Base-by-base conservation (phyloP, 1,140 invertebrate species). In the Heterodera schachtii region DNA sequence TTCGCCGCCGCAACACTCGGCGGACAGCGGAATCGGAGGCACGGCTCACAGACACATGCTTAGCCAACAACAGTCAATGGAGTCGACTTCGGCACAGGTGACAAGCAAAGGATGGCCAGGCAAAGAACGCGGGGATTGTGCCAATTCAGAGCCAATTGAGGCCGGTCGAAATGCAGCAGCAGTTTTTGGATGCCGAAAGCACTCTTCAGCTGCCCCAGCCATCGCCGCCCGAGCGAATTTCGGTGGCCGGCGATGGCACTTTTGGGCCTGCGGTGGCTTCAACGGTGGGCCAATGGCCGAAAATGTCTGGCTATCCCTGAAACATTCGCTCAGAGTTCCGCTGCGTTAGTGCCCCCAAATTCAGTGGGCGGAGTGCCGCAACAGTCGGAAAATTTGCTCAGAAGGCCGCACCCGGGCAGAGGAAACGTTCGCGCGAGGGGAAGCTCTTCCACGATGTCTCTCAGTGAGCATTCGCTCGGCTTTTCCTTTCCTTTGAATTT, bases 391-490 rank as follows among this genome's bases (percentile, higher is more conserved):
- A 64, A 21, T 64, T 78, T 78, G 31, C 77, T 78, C 57, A 44
- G 47, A 52, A 69, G n/a, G 31, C 77, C 31, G 52, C 76, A 67
- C 8, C 76, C 8, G 19, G 70, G 66, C 19, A 47, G 66, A 31
- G 77, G 11, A 31, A 78, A 78, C 60, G 46, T 47, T 69, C 77
- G 66, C 21, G 21, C 69, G 31, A 21, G 47, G 41, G 70, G 70
- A 41, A 67, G 83, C 21, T 47, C 75, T 43, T 87, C 86, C 16
- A 86, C 80, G 21, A 87, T 87, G 78, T 87, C 86, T 43, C 81
- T 84, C 19, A 90, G 86, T 81, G 88, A 71, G 69, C 31, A 31
- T 31, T 71, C 3, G 21, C 7, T 2, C 44, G 41, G 31, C 13
- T 19, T 6, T 3, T 31, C 69, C 69, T 41, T 19, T 71, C 69